Percentiles rank a stretch among this genome's conserved stretches.
Evolutionary conservation across 2,113 vertebrate genomes (phyloP).

Genomic region (Cyanistes caeruleus): DNA sequence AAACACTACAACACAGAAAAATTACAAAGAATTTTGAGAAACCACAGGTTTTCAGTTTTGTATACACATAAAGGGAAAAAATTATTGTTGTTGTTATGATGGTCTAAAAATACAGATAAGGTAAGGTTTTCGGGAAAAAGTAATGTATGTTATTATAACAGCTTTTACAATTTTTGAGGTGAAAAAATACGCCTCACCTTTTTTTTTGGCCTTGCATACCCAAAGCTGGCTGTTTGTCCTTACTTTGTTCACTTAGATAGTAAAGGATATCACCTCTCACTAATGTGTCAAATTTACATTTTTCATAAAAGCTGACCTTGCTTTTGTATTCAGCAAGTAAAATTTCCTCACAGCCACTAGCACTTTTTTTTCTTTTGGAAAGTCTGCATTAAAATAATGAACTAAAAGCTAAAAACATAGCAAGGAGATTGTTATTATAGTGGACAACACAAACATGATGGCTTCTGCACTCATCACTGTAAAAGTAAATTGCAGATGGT

Average conservation of each 20-base stretch:
- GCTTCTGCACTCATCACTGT: not conserved
- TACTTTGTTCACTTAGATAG: not conserved
- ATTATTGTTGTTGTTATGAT: not conserved
- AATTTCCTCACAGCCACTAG: not conserved
- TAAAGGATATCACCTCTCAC: not conserved
- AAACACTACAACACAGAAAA: not conserved
- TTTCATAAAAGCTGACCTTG: not conserved
- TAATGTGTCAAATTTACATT: not conserved
- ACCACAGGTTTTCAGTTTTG: not conserved
- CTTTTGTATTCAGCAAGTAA: not conserved
- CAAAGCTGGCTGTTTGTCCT: not conserved
- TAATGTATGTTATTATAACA: not conserved
- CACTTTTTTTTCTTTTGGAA: not conserved
- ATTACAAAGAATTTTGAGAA: not conserved
- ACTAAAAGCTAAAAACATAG: not conserved
- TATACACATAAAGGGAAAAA: not conserved
- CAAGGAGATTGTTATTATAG: not conserved
- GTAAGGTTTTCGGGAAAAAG: not conserved
- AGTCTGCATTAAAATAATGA: not conserved
- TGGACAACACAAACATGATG: not conserved
- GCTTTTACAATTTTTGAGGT: not conserved
- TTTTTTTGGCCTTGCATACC: not conserved
- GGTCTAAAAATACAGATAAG: not conserved
- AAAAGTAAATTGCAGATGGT: not conserved
- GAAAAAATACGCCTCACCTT: accelerated